Evolutionary conservation across 2,888 invertebrate genomes (phyloP).

Genomic region (Lochmaea crataegi): DNA sequence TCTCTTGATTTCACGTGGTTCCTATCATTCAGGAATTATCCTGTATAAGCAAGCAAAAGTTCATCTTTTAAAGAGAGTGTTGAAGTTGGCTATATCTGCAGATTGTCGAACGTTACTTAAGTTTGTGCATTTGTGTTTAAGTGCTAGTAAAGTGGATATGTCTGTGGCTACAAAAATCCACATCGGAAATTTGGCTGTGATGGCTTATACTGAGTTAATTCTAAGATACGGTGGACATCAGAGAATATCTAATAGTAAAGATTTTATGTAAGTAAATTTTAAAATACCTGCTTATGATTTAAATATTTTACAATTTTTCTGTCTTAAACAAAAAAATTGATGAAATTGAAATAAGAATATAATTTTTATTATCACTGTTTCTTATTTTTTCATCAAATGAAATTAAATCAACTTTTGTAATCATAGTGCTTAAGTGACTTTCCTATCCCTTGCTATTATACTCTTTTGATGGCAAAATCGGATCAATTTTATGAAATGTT

Average conservation of each 20-base stretch:
- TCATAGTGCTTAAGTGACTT: too few relatives aligned
- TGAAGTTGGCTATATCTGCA: conserved; percentile 72
- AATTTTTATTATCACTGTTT: too few relatives aligned
- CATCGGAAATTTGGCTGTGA: conserved; percentile 74
- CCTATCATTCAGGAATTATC: conserved; percentile 81
- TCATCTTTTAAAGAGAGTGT: conserved; percentile 68
- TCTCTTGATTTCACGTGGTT: conserved; percentile 78
- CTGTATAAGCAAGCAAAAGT: conserved; percentile 77
- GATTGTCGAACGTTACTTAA: conserved; percentile 72
- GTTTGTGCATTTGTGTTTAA: conserved; percentile 70
- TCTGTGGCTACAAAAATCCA: conserved; percentile 73
- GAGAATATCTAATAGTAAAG: conserved; percentile 62
- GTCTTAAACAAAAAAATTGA: too few relatives aligned
- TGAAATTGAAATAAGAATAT: too few relatives aligned
- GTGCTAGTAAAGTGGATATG: conserved; percentile 68
- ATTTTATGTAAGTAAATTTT: conserved; percentile 67
- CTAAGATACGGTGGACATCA: conserved; percentile 62
- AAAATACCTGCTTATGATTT: too few relatives aligned
- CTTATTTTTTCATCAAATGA: too few relatives aligned
- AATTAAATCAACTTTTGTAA: too few relatives aligned
- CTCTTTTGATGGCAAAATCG: too few relatives aligned
- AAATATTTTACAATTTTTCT: too few relatives aligned
- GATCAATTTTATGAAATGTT: too few relatives aligned
- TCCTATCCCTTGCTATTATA: too few relatives aligned
- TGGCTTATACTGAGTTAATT: conserved; percentile 73